Percentiles rank a stretch among this genome's conserved stretches.
Evolutionary conservation across 2,797 vertebrate genomes (phyloP).

Genomic region (Nyctibius grandis): DNA sequence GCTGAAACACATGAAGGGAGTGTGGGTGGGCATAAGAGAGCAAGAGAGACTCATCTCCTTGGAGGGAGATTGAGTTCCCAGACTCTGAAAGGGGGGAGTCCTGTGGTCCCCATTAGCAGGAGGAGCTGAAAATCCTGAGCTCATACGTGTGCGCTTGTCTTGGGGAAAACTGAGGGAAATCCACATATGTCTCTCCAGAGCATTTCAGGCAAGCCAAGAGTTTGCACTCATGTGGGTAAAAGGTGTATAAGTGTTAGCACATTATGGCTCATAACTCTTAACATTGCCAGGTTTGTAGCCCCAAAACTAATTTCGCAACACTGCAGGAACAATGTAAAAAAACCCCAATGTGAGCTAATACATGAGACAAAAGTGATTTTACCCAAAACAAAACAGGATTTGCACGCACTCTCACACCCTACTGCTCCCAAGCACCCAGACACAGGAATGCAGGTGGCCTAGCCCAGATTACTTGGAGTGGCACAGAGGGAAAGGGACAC

Average conservation of each 20-base stretch:
- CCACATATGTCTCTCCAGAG: accelerated
- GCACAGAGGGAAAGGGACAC: not conserved
- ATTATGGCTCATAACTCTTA: not conserved
- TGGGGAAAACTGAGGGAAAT: not conserved
- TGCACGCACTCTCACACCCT: not conserved
- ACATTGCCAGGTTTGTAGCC: not conserved
- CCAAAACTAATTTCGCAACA: not conserved
- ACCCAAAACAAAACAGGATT: not conserved
- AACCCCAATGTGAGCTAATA: not conserved
- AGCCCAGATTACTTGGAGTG: not conserved
- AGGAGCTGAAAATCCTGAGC: not conserved
- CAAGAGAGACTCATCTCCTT: not conserved
- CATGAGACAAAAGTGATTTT: not conserved
- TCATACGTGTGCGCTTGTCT: accelerated
- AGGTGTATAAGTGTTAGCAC: not conserved
- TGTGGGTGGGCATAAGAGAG: not conserved
- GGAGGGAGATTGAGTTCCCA: not conserved
- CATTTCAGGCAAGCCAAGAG: not conserved
- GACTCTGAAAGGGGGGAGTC: not conserved
- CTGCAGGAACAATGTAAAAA: not conserved
- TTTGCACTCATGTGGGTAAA: not conserved
- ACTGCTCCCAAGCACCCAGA: not conserved
- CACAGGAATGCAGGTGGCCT: not conserved
- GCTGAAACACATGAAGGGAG: not conserved
- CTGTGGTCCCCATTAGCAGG: not conserved